These are phyloP conservation scores for Alca torda DNA, from an alignment of 2,797 vertebrate species.

Conservation along the genomic window DNA sequence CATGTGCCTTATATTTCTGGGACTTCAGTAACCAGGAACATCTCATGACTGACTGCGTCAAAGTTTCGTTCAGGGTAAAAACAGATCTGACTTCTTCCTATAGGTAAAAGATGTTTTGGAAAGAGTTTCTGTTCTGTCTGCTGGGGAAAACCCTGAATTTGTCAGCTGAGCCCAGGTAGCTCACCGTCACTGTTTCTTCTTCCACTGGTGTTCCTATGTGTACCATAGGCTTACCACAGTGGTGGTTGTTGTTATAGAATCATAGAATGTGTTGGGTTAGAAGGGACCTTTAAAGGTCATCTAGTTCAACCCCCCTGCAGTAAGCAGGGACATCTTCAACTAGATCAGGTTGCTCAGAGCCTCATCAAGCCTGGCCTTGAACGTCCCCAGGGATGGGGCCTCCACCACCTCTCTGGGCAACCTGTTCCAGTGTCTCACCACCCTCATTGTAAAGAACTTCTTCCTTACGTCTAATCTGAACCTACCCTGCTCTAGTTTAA, in stretches of 20 bases:
- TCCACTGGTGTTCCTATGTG: not conserved
- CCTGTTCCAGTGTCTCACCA: no score
- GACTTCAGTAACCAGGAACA: not conserved
- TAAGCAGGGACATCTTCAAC: no score
- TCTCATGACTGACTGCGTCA: not conserved
- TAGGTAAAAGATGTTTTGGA: not conserved
- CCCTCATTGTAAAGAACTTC: no score
- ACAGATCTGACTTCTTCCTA: not conserved
- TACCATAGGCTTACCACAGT: fast-evolving
- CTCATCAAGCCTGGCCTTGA: no score
- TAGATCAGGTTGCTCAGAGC: no score
- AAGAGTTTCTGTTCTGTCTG: not conserved
- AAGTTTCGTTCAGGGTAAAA: not conserved
- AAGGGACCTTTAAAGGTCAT: no score
- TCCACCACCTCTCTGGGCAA: no score
- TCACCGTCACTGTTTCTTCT: not conserved
- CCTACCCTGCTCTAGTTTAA: no score
- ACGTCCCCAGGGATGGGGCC: no score
- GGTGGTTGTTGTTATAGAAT: not conserved
- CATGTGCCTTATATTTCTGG: not conserved
- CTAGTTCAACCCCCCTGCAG: no score
- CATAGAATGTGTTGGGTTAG: no score
- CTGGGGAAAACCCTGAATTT: not conserved
- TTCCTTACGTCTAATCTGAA: no score
- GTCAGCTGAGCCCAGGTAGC: not conserved